Conservation (phyloP, 2,797 vertebrate genomes). For the Microctenopoma lineatum region DNA sequence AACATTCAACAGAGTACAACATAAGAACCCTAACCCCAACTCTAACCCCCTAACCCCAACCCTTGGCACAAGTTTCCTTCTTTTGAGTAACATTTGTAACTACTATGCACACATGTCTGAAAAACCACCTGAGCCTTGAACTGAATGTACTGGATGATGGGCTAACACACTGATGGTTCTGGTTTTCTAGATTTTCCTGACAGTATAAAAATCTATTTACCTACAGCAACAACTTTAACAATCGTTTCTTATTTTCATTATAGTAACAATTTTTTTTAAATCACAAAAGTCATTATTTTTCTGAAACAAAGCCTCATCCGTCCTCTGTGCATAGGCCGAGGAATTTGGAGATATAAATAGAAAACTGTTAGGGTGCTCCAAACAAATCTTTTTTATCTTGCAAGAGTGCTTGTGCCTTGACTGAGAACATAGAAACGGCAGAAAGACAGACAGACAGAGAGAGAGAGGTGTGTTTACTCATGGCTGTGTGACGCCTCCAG, state of each 20-base stretch:
- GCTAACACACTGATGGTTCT: neutral
- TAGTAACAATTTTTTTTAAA: neutral
- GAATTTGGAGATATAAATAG: slow-evolving; percentile 28
- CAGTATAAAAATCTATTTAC: neutral
- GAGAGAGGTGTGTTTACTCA: slow-evolving; percentile 70
- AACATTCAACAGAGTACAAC: no score
- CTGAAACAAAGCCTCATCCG: neutral
- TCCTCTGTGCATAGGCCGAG: neutral
- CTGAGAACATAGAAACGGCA: slow-evolving; percentile 21
- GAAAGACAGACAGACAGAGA: slow-evolving; percentile 6
- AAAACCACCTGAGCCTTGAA: no score
- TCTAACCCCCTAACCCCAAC: no score
- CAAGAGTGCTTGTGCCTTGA: slow-evolving; percentile 26
- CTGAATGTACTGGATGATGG: neutral
- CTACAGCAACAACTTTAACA: no score
- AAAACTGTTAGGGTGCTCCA: slow-evolving; percentile 10
- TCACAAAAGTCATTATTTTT: neutral
- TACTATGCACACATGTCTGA: no score
- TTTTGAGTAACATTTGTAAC: no score
- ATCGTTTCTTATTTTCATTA: no score
- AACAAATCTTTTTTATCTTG: slow-evolving; percentile 34
- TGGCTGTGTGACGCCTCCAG: slow-evolving; percentile 66
- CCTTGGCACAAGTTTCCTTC: no score
- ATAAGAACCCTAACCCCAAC: no score
- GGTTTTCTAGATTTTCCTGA: neutral